phyloP scores from a whole-genome alignment of 2,888 invertebrate species.

The Labia minor region DNA sequence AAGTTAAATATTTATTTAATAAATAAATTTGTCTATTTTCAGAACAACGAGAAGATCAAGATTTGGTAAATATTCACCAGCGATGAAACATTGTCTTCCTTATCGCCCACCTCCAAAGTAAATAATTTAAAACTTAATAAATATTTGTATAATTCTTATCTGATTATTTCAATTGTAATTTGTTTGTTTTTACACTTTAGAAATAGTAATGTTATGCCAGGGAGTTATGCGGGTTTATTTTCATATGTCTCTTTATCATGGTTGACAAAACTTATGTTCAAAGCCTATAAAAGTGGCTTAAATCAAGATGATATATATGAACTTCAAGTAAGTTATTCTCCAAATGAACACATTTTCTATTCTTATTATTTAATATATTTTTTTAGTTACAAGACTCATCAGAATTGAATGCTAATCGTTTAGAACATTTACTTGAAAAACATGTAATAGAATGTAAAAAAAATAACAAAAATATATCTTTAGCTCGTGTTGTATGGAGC shows the following conservation, averaged over 20 bases:
- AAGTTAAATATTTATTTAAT: too few relatives aligned
- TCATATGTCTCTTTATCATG: conserved; percentile 35
- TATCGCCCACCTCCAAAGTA: conserved; percentile 23
- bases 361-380: conserved; percentile 14
- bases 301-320: conserved; percentile 32
- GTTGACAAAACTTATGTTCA: conserved; percentile 36
- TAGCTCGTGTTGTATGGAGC: conserved; percentile 32
- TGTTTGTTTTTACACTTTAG: too few relatives aligned
- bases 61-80: conserved; percentile 23
- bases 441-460: conserved; percentile 29
- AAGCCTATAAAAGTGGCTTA: conserved; percentile 33
- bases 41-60: background rate
- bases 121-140: too few relatives aligned
- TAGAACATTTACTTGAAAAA: conserved; percentile 34
- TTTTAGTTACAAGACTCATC: conserved; percentile 22
- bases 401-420: conserved; percentile 30
- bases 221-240: conserved; percentile 33
- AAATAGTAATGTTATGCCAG: conserved; percentile 26
- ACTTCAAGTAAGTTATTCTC: conserved; percentile 27
- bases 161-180: too few relatives aligned
- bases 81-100: conserved; percentile 24
- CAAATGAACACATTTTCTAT: background rate
- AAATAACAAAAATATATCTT: conserved; percentile 33
- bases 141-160: too few relatives aligned
- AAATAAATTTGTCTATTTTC: too few relatives aligned